Base-by-base conservation (phyloP, 2,797 vertebrate species). In the Danio choprae region DNA sequence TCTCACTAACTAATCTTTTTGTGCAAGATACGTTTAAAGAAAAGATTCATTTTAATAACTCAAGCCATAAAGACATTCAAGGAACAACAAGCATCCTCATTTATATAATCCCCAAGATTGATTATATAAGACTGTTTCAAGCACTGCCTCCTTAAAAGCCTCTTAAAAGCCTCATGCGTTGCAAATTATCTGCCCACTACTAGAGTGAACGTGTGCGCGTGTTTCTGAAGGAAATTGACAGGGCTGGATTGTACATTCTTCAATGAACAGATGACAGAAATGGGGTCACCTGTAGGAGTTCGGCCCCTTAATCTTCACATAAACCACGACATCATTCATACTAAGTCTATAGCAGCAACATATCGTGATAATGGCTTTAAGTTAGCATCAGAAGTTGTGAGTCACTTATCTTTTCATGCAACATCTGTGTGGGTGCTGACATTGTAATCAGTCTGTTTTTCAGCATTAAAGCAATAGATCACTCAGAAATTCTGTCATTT, bases 201-300 rank as follows among this genome's bases (percentile, higher is more conserved):
- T 58, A 36, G 20, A n/a, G 67, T n/a, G 48, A 18, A 63, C n/a
- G 46, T 13, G 29, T 53, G 18, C 36, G 59, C 12, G 43, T 60
- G 58, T 46, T 63, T 73, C 38, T 58, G 82, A 94, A 56, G 40
- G 41, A 90, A 89, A 91, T 88, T 0, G 96, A 95, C 20, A 95
- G 95, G 70, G 95, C 95, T 9, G 20, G 20, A 58, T 22, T 55
- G 50, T 7, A 4, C 40, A 53, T 58, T 59, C 2, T 73, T 16
- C 53, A 58, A 73, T 29, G 15, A 56, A 41, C 38, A 59, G 5
- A 59, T 59, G 71, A 46, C 12, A 59, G 20, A 73, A 53, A 44
- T 38, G 20, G 51, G 13, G 41, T 22, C 41, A 46, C 16, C 13
- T 74, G 79, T 73, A 22, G 96, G 96, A 87, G 95, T 94, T 84